Evolutionary conservation across 2,888 invertebrate species (phyloP), one percentile per base, ranked within the genome.

Genomic region (Chalcis sispes): DNA sequence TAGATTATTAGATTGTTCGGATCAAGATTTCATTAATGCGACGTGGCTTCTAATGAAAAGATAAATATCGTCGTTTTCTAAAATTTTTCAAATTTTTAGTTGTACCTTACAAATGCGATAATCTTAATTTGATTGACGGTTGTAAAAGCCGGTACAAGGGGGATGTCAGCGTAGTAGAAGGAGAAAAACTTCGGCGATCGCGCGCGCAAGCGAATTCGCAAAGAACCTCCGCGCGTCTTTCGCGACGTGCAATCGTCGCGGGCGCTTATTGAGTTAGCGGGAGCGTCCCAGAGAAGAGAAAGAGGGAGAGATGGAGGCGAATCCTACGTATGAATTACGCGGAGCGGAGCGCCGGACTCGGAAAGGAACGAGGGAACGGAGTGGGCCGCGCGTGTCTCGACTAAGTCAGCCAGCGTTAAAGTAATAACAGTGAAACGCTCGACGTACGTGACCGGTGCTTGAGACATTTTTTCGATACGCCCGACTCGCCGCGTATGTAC

Each of bases 211-310:
- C n/a, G n/a, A n/a, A n/a, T n/a, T n/a, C n/a, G n/a, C n/a, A n/a
- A n/a, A n/a, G n/a, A n/a, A n/a, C n/a, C n/a, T n/a, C n/a, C n/a
- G n/a, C n/a, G n/a, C n/a, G n/a, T n/a, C n/a, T n/a, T n/a, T n/a
- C n/a, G 61, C 61, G 42, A 10, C n/a, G 25, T 5, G 15, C 32
- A 8, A 32, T 50, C 61, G n/a, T n/a, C 78, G 81, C 81, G 80
- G 62, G 79, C 82, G 82, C 84, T 87, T 85, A 85, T 86, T 86
- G 86, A 86, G 83, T 85, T 84, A 83, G n/a, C n/a, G n/a, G n/a
- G 84, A 74, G 61, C 73, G 58, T 82, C 82, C 78, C 80, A 78
- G 66, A 81, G 82, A 85, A 84, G 84, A 80, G 81, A 79, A 77
- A 79, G 77, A 77, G 81, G 77, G 70, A 32, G 52, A 42, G 42